A percentile compares a stretch with the other conserved stretches of the same genome.
Evolutionary conservation across 2,888 invertebrate species (phyloP).

Genomic region (Hypena proboscidalis): DNA sequence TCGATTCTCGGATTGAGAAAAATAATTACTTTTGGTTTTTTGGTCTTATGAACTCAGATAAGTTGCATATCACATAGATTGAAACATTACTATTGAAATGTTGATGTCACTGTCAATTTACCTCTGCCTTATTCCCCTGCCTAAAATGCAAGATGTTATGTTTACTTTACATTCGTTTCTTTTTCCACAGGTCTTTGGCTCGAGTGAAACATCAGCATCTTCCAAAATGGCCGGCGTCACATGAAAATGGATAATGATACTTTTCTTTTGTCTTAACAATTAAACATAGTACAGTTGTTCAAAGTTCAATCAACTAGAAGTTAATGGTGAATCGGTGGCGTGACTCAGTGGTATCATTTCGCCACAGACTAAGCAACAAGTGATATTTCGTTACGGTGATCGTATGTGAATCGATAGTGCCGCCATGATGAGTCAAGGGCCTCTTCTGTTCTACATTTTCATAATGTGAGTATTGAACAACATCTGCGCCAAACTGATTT

Average conservation of each 20-base stretch:
- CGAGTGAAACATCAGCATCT: conserved; percentile 27
- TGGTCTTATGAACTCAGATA: no score
- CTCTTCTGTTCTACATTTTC: conserved; percentile 61
- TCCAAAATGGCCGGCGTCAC: conserved; percentile 62
- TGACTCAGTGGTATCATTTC: conserved; percentile 54
- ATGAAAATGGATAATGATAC: conserved; percentile 48
- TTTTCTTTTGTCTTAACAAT: conserved; percentile 29
- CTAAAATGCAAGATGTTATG: no score
- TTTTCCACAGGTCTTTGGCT: conserved; percentile 57
- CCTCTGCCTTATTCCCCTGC: no score
- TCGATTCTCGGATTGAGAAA: no score
- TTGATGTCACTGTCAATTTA: no score
- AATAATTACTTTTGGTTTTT: no score
- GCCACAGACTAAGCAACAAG: conserved; percentile 45
- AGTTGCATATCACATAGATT: no score
- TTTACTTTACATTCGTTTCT: no score
- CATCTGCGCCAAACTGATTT: conserved; percentile 29
- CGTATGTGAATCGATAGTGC: conserved; percentile 54
- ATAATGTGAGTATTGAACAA: conserved; percentile 67
- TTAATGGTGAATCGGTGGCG: conserved; percentile 51
- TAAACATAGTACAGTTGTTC: conserved; percentile 37
- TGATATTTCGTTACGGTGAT: conserved; percentile 58
- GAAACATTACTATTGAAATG: no score
- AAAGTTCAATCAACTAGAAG: conserved; percentile 52
- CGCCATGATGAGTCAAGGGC: conserved; percentile 61